Evolutionary conservation across 2,113 vertebrate genomes (phyloP), one percentile per base, ranked within the genome.

Genomic region (Cavia porcellus): DNA sequence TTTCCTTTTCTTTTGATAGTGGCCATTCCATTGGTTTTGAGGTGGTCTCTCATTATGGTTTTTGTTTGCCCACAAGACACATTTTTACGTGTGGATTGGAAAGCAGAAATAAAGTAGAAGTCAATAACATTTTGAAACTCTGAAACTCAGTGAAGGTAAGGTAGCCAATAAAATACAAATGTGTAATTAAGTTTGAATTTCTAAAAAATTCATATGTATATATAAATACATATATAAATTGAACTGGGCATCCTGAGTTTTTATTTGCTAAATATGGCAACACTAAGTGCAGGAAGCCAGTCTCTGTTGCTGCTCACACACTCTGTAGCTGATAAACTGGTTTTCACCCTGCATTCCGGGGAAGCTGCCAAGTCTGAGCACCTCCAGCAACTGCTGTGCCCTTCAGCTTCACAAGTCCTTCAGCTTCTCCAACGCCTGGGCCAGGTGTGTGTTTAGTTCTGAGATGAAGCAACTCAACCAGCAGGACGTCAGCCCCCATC

Each of bases 151-250:
- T 22, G 13, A 10, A 75, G 42, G 62, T 74, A 38, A 62, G 14
- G 35, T 89, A 80, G 59, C n/a, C 64, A 72, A 28, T 62, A 90
- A 85, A 66, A 81, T 55, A 70, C 0, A 82, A 3, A 68, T 86
- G 42, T 32, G 25, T 66, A 75, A 24, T 77, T 74, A 82, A 64
- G 19, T 86, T 86, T 79, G 52, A 89, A 89, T 93, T 96, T 88
- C n/a, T 92, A 62, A 84, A 66, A 89, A 83, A 64, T 45, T 17
- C 22, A 92, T 59, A 86, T 15, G 24, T 25, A 8, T 22, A 4
- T 45, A n/a, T n/a, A 92, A 47, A 28, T 25, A 12, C 11, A 4
- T 55, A n/a, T 89, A 47, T 8, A 83, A 92, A 70, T n/a, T 86
- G 74, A 83, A 2, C 9, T 38, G n/a, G 32, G 12, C 0, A 1